Conservation (phyloP, 2,113 vertebrate genomes). For the human region DNA sequence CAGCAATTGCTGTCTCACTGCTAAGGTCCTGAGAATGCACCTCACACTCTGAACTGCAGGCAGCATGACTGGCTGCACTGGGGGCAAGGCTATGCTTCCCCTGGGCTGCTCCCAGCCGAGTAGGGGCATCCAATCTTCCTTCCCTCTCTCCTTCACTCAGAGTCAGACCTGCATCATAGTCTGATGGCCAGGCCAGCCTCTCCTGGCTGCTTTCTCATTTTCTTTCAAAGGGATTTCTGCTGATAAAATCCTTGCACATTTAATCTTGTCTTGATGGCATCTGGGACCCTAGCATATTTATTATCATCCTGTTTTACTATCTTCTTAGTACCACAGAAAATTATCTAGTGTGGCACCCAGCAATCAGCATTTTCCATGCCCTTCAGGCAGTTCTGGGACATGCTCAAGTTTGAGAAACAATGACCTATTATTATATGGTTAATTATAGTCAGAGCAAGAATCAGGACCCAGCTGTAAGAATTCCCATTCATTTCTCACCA, state of each 20-base stretch:
- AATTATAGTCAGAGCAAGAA: neutral
- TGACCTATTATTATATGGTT: neutral
- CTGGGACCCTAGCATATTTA: neutral
- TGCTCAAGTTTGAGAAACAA: neutral
- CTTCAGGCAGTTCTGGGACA: neutral
- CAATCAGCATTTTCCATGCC: neutral
- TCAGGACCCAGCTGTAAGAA: neutral
- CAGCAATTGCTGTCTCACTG: neutral
- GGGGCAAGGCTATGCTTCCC: neutral
- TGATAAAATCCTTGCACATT: neutral
- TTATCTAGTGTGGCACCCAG: neutral
- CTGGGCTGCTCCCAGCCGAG: neutral
- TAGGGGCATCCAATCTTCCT: too few species aligned
- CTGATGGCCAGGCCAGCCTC: neutral
- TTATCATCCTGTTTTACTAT: neutral
- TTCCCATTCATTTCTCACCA: neutral
- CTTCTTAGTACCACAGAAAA: neutral
- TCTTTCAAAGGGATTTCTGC: neutral
- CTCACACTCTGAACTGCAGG: neutral
- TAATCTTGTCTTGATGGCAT: neutral
- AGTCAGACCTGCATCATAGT: neutral
- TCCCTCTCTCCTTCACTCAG: neutral
- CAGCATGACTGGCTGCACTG: fast-evolving
- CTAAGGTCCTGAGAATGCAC: neutral
- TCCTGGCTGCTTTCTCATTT: neutral